Evolutionary conservation across 1,140 invertebrate genomes (phyloP).

Genomic region (Hylyphantes graminicola): DNA sequence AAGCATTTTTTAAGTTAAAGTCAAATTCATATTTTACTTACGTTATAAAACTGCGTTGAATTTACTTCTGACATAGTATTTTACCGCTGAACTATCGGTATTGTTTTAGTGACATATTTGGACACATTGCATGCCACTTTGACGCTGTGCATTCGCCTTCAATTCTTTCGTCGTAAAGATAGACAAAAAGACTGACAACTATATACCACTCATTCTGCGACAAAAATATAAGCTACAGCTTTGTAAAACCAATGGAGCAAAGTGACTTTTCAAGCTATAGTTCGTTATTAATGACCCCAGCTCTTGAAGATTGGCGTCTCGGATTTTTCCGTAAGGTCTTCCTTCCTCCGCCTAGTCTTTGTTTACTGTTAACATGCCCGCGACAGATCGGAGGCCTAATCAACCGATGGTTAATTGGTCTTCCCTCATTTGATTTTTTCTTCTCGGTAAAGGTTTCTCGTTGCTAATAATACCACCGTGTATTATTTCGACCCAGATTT

Average conservation of each 20-base stretch:
- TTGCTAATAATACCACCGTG: slow-evolving; percentile 10
- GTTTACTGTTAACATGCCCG: slow-evolving; percentile 16
- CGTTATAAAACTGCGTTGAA: no score
- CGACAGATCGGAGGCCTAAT: slow-evolving; percentile 20
- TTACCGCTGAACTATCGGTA: no score
- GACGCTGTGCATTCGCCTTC: no score
- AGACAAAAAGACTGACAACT: no score
- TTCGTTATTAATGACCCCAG: slow-evolving; percentile 44
- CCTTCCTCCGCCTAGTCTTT: not conserved
- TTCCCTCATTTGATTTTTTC: not conserved
- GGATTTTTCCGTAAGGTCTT: slow-evolving; percentile 22
- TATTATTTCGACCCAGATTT: not conserved
- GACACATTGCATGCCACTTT: no score
- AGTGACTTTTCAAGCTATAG: slow-evolving; percentile 19
- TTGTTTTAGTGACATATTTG: no score
- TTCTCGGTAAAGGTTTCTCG: not conserved
- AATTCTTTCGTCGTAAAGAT: no score
- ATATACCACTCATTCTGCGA: no score
- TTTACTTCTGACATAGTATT: no score
- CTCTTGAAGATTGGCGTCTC: slow-evolving; percentile 49
- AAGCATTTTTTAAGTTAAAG: no score
- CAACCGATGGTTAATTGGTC: slow-evolving; percentile 20
- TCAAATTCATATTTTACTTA: no score
- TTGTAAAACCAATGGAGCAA: not conserved
- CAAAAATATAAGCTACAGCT: no score